Base-by-base conservation (phyloP, 2,113 vertebrate genomes). In the Calidris pugnax region DNA sequence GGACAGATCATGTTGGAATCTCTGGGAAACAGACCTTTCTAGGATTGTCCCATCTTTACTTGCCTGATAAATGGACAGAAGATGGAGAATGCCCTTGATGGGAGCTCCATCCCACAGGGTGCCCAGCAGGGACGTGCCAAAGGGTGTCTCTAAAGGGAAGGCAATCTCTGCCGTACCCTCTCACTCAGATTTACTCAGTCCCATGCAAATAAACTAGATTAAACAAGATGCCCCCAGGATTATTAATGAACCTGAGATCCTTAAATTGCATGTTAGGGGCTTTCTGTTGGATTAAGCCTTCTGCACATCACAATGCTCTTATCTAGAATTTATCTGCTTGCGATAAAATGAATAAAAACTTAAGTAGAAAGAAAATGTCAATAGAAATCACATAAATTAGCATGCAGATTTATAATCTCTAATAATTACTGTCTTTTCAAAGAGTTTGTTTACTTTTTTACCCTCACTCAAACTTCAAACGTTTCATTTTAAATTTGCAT, bases 281-380 rank as follows among this genome's bases (percentile, higher is more conserved):
- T 7, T 93, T 81, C 47, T 76, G 48, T 68, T 90, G 73, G 80
- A 67, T 95, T 92, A 88, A 81, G 27, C 56, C 48, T 89, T 57
- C 55, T 63, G 88, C 75, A 81, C 45, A 37, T 89, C 57, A 33
- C 83, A 85, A 0, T 68, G 88, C 71, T 92, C 59, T 87, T 73
- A 77, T 59, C 71, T 93, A n/a, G 86, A 82, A 75, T 93, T 95
- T 71, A 85, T 92, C 88, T 85, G 93, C 56, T 10, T 82, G 39
- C 64, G 78, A 77, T 56, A 75, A 91, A 93, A 88, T 51, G 45
- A 72, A 48, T 78, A 85, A 87, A 93, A 94, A n/a, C 66, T 57
- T 53, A 94, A 73, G 93, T 71, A 89, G 80, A 79, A 69, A 66
- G 88, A 63, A 92, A 90, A 86, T 7, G 4, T 85, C 82, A 85